Evolutionary conservation across 64 coral and sea anemone species (phyloP), one percentile per base, ranked within the genome.

Genomic region (Montipora capricornis): DNA sequence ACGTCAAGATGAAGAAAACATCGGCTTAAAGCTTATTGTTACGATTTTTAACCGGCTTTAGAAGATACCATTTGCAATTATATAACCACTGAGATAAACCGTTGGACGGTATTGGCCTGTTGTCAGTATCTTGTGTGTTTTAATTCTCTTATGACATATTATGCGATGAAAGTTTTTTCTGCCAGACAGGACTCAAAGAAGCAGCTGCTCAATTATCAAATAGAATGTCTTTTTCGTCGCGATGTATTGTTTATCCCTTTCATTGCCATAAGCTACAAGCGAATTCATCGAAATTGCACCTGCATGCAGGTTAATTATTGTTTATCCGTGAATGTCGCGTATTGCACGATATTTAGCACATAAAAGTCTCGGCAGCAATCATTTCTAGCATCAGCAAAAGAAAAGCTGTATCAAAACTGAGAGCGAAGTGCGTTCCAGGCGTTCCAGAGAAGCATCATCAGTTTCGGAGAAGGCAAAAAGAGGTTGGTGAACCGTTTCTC

Each of bases 171-270:
- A n/a, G 17, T 67, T 17, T 17, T 29, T 68, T 6, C 11, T 11
- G 53, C 45, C 22, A 64, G 16, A 71, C 81, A 26, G 81, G 59
- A 84, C 81, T 16, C 47, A 70, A 9, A 15, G 12, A n/a, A 1
- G 46, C 82, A 86, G 82, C 62, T 86, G 82, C 68, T 57, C 6
- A 57, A 57, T 8, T 73, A 47, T 6, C 19, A 20, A 86, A 50
- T 86, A 16, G 8, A 7, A 49, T 3, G 82, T 51, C 66, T 85
- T 68, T 68, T 20, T 73, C 61, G 61, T 45, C 37, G 29, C 37
- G 9, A 86, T 8, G 82, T 49, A 71, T 70, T 73, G 19, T 50
- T 3, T 45, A 86, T 84, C 64, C n/a, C 61, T 64, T 64, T 4
- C 3, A 14, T 51, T 71, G 16, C 13, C 6, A 68, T 50, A 24